These are phyloP conservation scores for Xylophagus ater DNA, from an alignment of 2,888 invertebrate genomes.

Conservation along the genomic window DNA sequence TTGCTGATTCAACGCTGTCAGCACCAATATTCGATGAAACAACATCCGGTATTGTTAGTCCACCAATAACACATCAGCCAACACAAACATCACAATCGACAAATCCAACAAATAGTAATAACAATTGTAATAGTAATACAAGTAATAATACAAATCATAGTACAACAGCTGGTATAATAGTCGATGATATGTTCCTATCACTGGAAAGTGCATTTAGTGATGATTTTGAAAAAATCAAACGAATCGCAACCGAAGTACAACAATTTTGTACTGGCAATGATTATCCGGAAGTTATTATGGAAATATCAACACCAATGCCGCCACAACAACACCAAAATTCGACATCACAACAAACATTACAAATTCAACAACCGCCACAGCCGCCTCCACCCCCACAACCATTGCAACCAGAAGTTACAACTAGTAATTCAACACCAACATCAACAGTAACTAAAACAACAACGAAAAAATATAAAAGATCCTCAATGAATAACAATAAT, in stretches of 20 bases:
- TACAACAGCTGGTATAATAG: conserved; percentile 30
- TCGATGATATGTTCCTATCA: conserved; percentile 41
- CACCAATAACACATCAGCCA: conserved; percentile 15
- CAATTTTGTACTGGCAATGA: conserved; percentile 50
- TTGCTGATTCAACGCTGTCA: conserved; percentile 35
- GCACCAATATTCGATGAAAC: conserved; percentile 37
- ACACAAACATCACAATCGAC: conserved; percentile 19
- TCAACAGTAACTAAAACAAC: conserved; percentile 43
- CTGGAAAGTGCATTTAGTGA: conserved; percentile 47
- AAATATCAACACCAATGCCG: conserved; percentile 25
- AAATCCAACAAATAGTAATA: conserved; percentile 18
- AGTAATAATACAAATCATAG: conserved; percentile 16
- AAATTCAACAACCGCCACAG: conserved; percentile 18
- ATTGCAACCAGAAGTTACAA: conserved; percentile 46
- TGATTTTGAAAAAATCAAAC: conserved; percentile 74
- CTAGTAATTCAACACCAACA: conserved; percentile 43
- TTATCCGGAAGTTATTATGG: conserved; percentile 36
- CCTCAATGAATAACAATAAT: conserved; percentile 34
- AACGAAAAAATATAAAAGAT: conserved; percentile 60
- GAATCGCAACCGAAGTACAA: conserved; percentile 71
- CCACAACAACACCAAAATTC: conserved; percentile 43
- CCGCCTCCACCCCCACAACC: conserved; percentile 39
- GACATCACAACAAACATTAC: conserved; percentile 21
- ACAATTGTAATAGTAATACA: conserved; percentile 15
- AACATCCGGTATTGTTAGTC: conserved; percentile 22